phyloP scores from a whole-genome alignment of 1,140 invertebrate genomes.

The Stenopsyche tienmushanensis region DNA sequence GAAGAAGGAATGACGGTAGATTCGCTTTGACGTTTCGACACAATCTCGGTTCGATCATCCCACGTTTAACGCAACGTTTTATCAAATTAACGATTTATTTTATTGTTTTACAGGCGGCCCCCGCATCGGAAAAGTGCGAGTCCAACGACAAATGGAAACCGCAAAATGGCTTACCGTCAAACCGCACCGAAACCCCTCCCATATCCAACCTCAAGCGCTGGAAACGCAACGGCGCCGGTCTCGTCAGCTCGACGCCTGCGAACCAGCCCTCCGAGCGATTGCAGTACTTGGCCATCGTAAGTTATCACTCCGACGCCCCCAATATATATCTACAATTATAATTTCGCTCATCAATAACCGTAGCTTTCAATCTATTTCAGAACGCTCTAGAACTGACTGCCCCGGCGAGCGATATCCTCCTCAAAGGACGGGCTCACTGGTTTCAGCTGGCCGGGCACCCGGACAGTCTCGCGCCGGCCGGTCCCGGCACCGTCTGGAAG shows the following conservation, averaged over 20 bases:
- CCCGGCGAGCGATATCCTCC: slow-evolving; percentile 83
- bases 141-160: slow-evolving; percentile 33
- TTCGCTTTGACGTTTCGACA: no score
- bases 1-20: no score
- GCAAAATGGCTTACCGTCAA: slow-evolving; percentile 2
- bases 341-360: no score
- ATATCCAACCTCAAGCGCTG: slow-evolving; percentile 31
- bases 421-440: slow-evolving; percentile 76
- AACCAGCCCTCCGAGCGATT: slow-evolving; percentile 52
- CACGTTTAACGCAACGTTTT: no score
- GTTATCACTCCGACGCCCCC: slow-evolving; percentile 43
- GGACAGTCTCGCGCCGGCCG: slow-evolving; percentile 89
- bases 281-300: slow-evolving; percentile 56
- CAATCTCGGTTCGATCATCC: no score
- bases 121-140: slow-evolving; percentile 36
- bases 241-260: slow-evolving; percentile 43
- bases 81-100: no score
- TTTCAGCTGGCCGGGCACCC: slow-evolving; percentile 93
- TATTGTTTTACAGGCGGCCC: slow-evolving; percentile 28
- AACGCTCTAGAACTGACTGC: slow-evolving; percentile 91
- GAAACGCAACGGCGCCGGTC: slow-evolving; percentile 42
- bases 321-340: no score
- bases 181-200: slow-evolving; percentile 12
- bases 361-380: slow-evolving; percentile 58
- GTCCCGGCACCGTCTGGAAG: slow-evolving; percentile 93